A percentile compares a stretch with the other conserved stretches of the same genome.
These are phyloP conservation scores for Panzeria rudis DNA, from an alignment of 2,888 invertebrate genomes.

Conservation along the genomic window DNA sequence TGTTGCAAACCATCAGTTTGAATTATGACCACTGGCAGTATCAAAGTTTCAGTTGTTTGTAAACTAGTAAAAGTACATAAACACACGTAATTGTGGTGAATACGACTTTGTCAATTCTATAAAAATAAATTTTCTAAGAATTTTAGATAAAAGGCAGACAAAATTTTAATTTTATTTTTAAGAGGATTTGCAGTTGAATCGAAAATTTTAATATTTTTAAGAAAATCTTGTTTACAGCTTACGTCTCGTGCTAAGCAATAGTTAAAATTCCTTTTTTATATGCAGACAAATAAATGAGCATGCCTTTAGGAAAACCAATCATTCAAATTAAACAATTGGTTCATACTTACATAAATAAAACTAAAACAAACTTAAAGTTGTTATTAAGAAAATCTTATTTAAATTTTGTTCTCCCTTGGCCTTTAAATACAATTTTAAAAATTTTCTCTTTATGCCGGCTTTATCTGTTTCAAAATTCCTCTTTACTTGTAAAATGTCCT, in stretches of 20 bases:
- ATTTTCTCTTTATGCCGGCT: background rate
- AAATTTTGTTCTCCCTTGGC: background rate
- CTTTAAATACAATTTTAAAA: background rate
- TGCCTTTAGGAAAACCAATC: background rate
- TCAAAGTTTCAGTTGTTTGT: background rate
- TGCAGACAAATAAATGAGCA: background rate
- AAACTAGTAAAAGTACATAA: slow-evolving; percentile 5
- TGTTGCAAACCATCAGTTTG: slow-evolving; percentile 50
- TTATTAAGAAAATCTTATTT: background rate
- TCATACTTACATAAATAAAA: too few species aligned
- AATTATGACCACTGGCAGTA: slow-evolving; percentile 19
- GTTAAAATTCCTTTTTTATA: background rate
- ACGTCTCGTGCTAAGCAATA: background rate
- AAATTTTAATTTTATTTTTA: background rate
- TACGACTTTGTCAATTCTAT: slow-evolving; percentile 22
- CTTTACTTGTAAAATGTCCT: background rate
- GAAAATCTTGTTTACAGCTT: background rate
- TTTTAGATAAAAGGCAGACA: background rate
- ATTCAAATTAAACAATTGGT: background rate
- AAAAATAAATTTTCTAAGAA: slow-evolving; percentile 18
- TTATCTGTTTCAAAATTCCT: background rate
- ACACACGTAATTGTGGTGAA: background rate
- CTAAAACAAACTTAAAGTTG: background rate
- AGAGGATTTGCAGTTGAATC: background rate
- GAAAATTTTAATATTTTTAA: background rate